A percentile compares a stretch with the other conserved stretches of the same genome.
Evolutionary conservation across 2,888 invertebrate species (phyloP).

Genomic region (Torymus aiolomorphi): DNA sequence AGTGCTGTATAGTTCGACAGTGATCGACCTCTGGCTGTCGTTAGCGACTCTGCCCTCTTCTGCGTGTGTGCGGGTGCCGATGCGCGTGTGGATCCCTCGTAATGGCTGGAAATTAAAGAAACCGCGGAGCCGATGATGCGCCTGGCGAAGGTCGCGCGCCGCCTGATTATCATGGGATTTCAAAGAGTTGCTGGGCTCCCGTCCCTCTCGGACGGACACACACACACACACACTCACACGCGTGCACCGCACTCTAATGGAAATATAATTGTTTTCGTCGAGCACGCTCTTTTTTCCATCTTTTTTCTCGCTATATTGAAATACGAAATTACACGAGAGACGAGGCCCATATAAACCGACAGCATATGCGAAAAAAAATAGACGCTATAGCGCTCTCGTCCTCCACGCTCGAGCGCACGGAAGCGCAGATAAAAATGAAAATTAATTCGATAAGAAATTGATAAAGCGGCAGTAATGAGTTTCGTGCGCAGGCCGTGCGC

Average conservation of each 20-base stretch:
- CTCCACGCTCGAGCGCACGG: neutral
- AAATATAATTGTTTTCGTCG: conserved; percentile 66
- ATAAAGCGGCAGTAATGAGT: conserved; percentile 47
- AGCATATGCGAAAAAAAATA: no score
- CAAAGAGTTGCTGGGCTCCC: conserved; percentile 60
- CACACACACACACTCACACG: no score
- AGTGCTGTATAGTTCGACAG: conserved; percentile 24
- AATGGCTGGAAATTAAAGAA: conserved; percentile 68
- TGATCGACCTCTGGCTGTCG: conserved; percentile 50
- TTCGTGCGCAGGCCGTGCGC: conserved; percentile 33
- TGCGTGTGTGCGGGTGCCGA: neutral
- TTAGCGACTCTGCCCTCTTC: neutral
- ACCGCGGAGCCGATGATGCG: conserved; percentile 64
- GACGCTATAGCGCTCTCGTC: no score
- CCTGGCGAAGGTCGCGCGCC: conserved; percentile 45
- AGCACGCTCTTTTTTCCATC: conserved; percentile 14
- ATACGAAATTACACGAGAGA: conserved; percentile 19
- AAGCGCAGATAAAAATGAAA: conserved; percentile 34
- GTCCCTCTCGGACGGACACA: conserved; percentile 37
- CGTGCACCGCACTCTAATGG: conserved; percentile 62
- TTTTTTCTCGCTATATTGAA: conserved; percentile 28
- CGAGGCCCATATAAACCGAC: no score
- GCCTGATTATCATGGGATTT: conserved; percentile 66
- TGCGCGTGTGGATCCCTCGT: conserved; percentile 59
- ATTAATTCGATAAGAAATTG: conserved; percentile 49